Percentiles rank a stretch among this genome's conserved stretches.
These are phyloP conservation scores for Phalacrocorax pelagicus DNA, from an alignment of 2,113 vertebrate species.

Conservation along the genomic window DNA sequence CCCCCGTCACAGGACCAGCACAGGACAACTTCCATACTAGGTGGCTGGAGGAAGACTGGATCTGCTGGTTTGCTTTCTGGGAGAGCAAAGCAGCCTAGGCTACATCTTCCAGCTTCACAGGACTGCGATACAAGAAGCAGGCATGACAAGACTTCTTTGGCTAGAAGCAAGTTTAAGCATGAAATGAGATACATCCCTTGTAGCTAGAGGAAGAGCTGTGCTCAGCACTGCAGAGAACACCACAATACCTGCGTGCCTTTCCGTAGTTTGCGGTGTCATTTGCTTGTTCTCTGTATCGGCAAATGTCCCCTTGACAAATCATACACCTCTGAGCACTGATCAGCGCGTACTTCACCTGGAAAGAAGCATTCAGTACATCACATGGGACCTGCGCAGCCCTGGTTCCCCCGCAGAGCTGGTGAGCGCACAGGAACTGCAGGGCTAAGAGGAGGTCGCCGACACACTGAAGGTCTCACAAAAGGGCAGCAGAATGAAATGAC, in stretches of 20 bases:
- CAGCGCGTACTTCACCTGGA: conserved; percentile 96
- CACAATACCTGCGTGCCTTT: conserved; percentile 92
- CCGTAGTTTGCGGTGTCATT: conserved; percentile 94
- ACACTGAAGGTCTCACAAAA: not conserved
- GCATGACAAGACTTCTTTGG: not conserved
- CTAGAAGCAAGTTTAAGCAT: not conserved
- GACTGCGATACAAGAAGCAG: not conserved
- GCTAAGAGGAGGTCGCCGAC: not conserved
- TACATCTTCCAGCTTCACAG: not conserved
- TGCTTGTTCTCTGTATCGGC: conserved; percentile 95
- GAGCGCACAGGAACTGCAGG: not conserved
- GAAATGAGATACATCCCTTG: not conserved
- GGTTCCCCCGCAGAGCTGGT: not conserved
- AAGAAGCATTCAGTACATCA: not conserved
- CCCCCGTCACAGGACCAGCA: not conserved
- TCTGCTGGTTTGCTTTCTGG: not conserved
- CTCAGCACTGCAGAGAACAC: not conserved
- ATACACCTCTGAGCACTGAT: conserved; percentile 96
- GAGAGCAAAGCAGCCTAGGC: not conserved
- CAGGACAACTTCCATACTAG: not conserved
- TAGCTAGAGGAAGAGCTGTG: not conserved
- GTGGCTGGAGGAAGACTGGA: not conserved
- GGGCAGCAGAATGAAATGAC: not conserved
- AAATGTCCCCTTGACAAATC: conserved; percentile 98
- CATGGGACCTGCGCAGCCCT: not conserved